Evolutionary conservation across 2,888 invertebrate genomes (phyloP).

Genomic region (Tortricodes alternella): DNA sequence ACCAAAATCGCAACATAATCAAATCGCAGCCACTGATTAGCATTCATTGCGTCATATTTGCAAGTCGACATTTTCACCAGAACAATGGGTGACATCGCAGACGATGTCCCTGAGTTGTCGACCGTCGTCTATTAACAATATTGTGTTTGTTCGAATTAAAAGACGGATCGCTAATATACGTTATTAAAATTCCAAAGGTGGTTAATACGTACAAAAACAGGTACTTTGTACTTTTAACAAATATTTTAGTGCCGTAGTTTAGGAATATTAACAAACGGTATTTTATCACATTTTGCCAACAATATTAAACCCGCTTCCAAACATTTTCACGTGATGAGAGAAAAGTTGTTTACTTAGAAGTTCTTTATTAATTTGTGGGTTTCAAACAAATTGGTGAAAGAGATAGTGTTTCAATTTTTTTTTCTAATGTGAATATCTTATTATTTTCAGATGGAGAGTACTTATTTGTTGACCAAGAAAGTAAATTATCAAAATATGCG

Average conservation of each 20-base stretch:
- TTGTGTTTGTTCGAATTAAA: constrained; percentile 14
- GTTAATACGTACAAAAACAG: neutral
- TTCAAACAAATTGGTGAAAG: no score
- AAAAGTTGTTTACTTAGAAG: no score
- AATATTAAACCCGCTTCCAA: no score
- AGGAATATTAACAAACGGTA: no score
- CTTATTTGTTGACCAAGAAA: constrained; percentile 96
- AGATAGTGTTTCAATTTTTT: neutral
- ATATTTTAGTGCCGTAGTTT: no score
- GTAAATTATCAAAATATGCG: constrained; percentile 97
- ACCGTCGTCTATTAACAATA: constrained; percentile 14
- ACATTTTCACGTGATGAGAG: no score
- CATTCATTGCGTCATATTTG: constrained; percentile 15
- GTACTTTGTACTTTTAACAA: no score
- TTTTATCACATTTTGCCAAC: no score
- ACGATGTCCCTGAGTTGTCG: constrained; percentile 12
- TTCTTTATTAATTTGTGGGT: no score
- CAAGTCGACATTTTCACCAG: constrained; percentile 17
- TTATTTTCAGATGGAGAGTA: constrained; percentile 95
- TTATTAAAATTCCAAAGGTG: constrained; percentile 1
- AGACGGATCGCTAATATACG: neutral
- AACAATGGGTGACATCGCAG: constrained; percentile 20
- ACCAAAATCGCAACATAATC: constrained; percentile 12
- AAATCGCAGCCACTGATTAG: constrained; percentile 8
- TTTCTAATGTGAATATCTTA: constrained; percentile 34